These are phyloP conservation scores for Laterallus jamaicensis DNA, from an alignment of 2,113 vertebrate genomes.

Conservation along the genomic window DNA sequence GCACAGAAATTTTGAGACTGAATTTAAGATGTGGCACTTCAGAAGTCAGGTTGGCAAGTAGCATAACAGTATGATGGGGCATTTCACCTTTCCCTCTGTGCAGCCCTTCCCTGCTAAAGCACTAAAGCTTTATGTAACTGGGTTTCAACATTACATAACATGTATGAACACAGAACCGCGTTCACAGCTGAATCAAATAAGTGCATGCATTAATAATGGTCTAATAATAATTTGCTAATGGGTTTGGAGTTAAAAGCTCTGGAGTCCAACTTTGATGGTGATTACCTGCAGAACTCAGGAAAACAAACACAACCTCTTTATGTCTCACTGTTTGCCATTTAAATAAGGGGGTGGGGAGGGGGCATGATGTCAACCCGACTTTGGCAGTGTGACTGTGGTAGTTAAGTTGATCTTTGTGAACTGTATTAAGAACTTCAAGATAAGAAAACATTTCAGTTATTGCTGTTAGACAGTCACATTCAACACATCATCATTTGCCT, in stretches of 20 bases:
- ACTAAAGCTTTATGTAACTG: slow-evolving; percentile 3
- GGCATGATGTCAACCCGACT: not conserved
- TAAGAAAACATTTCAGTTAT: not conserved
- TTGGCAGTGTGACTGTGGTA: not conserved
- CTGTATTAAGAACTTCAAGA: not conserved
- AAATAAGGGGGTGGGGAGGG: not conserved
- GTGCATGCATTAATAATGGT: not conserved
- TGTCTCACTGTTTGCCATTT: not conserved
- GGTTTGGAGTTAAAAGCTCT: not conserved
- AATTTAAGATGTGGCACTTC: not conserved
- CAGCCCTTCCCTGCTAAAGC: not conserved
- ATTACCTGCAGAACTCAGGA: not conserved
- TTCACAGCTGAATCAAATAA: not conserved
- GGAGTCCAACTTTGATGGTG: not conserved
- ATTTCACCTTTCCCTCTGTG: not conserved
- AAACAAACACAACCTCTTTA: not conserved
- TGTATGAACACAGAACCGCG: not conserved
- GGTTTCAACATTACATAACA: slow-evolving; percentile 22
- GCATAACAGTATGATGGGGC: not conserved
- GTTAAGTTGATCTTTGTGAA: not conserved
- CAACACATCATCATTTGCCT: not conserved
- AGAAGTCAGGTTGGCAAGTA: slow-evolving; percentile 2
- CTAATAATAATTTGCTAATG: not conserved
- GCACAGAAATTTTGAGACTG: not conserved
- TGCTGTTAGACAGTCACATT: not conserved